phyloP scores from a whole-genome alignment of 2,797 vertebrate species.

The Syndactyla subalaris region DNA sequence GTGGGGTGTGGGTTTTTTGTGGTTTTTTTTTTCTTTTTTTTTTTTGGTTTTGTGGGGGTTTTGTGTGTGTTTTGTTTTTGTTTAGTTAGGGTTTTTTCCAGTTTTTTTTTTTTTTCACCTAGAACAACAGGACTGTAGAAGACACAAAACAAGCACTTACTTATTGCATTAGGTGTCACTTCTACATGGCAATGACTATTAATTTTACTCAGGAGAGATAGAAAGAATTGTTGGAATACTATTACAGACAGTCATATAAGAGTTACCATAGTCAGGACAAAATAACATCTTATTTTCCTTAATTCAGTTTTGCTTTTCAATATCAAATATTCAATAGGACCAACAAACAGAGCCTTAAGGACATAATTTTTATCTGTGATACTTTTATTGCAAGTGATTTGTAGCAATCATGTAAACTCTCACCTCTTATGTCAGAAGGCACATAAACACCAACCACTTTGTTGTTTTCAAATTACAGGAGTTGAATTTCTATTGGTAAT shows the following conservation, averaged over 20 bases:
- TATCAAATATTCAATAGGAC: background rate
- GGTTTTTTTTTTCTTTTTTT: too few species aligned
- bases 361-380: background rate
- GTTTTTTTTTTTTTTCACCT: background rate
- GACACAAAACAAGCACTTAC: background rate
- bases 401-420: background rate
- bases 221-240: background rate
- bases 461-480: background rate
- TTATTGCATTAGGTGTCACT: accelerated
- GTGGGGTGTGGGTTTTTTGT: too few species aligned
- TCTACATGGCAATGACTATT: background rate
- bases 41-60: background rate
- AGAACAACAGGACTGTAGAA: background rate
- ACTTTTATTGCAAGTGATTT: background rate
- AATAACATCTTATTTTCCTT: background rate
- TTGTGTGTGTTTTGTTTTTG: too few species aligned
- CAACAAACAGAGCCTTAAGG: background rate
- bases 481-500: background rate
- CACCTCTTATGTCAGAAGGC: background rate
- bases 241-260: background rate
- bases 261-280: background rate
- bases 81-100: background rate
- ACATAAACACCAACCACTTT: background rate
- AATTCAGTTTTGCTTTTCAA: background rate
- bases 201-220: background rate